Evolutionary conservation across 2,888 invertebrate genomes (phyloP).

Genomic region (Drosophila longiperda): DNA sequence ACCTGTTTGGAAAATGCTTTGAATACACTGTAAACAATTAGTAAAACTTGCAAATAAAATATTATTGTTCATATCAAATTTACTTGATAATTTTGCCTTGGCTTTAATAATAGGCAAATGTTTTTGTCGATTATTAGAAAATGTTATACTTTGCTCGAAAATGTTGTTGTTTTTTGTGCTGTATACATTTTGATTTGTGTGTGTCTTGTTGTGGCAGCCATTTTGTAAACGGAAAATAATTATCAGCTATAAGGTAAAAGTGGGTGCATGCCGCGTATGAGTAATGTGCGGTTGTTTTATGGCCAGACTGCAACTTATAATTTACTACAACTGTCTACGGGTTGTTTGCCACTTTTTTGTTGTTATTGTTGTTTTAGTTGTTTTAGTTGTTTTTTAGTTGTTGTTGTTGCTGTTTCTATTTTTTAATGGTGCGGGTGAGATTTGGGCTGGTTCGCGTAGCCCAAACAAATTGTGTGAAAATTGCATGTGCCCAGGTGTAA

Average conservation of each 20-base stretch:
- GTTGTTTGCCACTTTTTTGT: slow-evolving; percentile 64
- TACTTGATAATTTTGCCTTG: not conserved
- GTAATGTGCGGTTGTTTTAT: slow-evolving; percentile 72
- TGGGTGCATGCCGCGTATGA: slow-evolving; percentile 74
- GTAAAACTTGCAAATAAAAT: not conserved
- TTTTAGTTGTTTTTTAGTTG: slow-evolving; percentile 49
- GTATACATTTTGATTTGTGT: slow-evolving; percentile 13
- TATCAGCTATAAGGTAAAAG: slow-evolving; percentile 49
- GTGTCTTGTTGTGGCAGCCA: slow-evolving; percentile 49
- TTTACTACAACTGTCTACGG: slow-evolving; percentile 75
- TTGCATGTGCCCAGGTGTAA: slow-evolving; percentile 67
- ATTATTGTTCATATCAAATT: not conserved
- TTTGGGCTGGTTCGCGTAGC: not conserved
- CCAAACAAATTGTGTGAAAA: slow-evolving; percentile 77
- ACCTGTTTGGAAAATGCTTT: not conserved
- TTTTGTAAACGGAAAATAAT: slow-evolving; percentile 78
- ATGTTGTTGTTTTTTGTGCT: not conserved
- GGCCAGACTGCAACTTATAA: slow-evolving; percentile 69
- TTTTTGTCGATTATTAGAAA: no score
- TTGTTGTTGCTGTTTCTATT: slow-evolving; percentile 43
- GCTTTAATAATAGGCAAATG: not conserved
- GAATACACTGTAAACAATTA: not conserved
- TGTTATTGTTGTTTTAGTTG: slow-evolving; percentile 47
- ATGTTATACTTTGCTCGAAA: not conserved
- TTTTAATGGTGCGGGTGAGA: slow-evolving; percentile 42